These are phyloP conservation scores for Bolinopsis microptera DNA, from an alignment of 37 sponge, comb jelly and placozoan species.

Conservation along the genomic window DNA sequence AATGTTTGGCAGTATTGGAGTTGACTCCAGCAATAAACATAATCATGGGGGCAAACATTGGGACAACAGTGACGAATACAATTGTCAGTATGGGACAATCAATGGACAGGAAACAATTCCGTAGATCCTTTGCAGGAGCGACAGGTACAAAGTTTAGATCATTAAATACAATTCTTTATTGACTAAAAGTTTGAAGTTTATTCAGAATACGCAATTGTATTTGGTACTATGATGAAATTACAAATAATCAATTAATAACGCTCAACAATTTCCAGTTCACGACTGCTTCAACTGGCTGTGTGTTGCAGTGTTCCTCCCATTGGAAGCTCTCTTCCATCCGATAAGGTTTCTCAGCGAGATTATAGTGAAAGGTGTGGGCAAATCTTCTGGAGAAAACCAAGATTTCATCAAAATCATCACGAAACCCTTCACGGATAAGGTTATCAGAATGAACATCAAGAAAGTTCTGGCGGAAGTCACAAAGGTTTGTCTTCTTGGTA, in stretches of 20 bases:
- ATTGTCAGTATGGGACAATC: conserved; percentile 53
- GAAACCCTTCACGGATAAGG: neutral
- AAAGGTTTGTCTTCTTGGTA: neutral
- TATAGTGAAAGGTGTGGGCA: neutral
- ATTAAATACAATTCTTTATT: too few relatives aligned
- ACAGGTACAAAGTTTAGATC: too few relatives aligned
- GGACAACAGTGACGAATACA: conserved; percentile 53
- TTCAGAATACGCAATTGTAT: too few relatives aligned
- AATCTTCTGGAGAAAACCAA: neutral
- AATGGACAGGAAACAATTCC: neutral
- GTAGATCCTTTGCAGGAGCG: conserved; percentile 45
- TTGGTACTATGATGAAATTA: too few relatives aligned
- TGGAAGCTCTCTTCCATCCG: conserved; percentile 1
- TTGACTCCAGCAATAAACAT: neutral
- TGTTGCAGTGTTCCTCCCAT: conserved; percentile 10
- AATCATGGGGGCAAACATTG: conserved; percentile 55
- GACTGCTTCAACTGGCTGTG: conserved; percentile 61
- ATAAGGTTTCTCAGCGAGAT: neutral
- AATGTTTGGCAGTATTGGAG: neutral
- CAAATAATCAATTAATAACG: too few relatives aligned
- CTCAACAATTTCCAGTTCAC: conserved; percentile 44
- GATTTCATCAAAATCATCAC: conserved; percentile 27
- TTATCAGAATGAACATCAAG: conserved; percentile 15
- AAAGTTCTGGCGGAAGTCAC: neutral
- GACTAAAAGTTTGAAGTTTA: too few relatives aligned